A percentile compares a stretch with the other conserved stretches of the same genome.
Evolutionary conservation across 2,797 vertebrate species (phyloP).

Genomic region (Halcyon leucocephala): DNA sequence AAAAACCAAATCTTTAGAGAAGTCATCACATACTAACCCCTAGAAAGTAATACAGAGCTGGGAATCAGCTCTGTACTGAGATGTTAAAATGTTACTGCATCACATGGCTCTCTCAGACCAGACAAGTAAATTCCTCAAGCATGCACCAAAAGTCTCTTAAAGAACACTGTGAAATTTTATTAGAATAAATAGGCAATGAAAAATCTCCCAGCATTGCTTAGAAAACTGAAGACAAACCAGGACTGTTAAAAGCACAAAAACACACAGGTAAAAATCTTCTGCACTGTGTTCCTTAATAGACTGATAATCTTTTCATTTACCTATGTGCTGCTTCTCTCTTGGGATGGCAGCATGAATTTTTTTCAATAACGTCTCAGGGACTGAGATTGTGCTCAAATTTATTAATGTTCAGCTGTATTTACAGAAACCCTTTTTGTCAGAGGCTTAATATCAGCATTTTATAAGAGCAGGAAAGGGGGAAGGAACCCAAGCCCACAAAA

Average conservation of each 20-base stretch:
- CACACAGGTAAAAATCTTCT: background rate
- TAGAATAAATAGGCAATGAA: background rate
- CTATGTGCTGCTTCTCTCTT: background rate
- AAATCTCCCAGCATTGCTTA: background rate
- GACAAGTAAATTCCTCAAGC: conserved; percentile 81
- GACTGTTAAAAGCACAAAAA: background rate
- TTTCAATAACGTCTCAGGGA: background rate
- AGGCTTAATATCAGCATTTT: background rate
- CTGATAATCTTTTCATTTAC: background rate
- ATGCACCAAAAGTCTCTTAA: conserved; percentile 47
- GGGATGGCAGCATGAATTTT: background rate
- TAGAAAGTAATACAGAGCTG: background rate
- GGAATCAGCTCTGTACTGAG: background rate
- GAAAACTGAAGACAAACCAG: background rate
- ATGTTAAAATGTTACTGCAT: conserved; percentile 45
- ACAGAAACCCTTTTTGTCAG: background rate
- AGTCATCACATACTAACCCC: background rate
- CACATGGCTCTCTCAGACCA: conserved; percentile 33
- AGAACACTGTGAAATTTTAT: conserved; percentile 66
- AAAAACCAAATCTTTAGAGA: background rate
- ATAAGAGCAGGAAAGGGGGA: background rate
- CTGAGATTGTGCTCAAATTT: background rate
- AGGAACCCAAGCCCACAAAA: background rate
- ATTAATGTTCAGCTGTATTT: background rate
- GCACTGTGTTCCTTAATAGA: background rate